Base-by-base conservation (phyloP, 2,113 vertebrate species). In the Notarius quadriscutis region DNA sequence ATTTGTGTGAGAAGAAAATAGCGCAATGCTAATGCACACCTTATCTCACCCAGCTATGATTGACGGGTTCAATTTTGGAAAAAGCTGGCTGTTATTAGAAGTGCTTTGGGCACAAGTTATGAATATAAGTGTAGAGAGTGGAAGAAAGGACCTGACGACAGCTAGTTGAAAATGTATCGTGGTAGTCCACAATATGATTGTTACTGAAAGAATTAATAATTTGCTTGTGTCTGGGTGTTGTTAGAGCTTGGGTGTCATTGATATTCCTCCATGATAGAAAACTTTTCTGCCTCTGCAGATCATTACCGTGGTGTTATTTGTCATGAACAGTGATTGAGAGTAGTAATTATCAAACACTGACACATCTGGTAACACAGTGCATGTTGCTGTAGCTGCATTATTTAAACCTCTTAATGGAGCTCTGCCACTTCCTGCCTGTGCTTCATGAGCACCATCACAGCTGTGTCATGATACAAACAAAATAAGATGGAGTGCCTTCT, bases 401-500 rank as follows among this genome's bases (percentile, higher is more conserved):
- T 88, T 88, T 75, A 90, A 62, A 81, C 53, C 72, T 85, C 17
- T 53, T 72, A 88, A 88, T 85, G 71, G 87, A 71, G 74, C 15
- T 51, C 27, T 34, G 18, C 25, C 41, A 87, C 75, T 81, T 85
- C 60, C 62, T 72, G 81, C 30, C 83, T 86, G 62, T 50, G 87
- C 91, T 87, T 91, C 91, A 92, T 83, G 91, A 93, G 93, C 92
- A 91, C 41, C 92, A 94, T 94, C 92, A 93, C 93, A 89, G 89
- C 91, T 89, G 65, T 93, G 92, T 95, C 93, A 92, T 91, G 93
- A 92, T 93, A 93, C 93, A 95, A 95, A 79, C 94, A 94, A 95
- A 94, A 93, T 92, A 94, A 94, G 93, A 95, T 94, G 89, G 93
- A 95, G 92, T 93, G 92, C 91, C 94, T 92, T 93, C 93, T 94